phyloP scores from a whole-genome alignment of 2,113 vertebrate species.

The Panthera tigris region DNA sequence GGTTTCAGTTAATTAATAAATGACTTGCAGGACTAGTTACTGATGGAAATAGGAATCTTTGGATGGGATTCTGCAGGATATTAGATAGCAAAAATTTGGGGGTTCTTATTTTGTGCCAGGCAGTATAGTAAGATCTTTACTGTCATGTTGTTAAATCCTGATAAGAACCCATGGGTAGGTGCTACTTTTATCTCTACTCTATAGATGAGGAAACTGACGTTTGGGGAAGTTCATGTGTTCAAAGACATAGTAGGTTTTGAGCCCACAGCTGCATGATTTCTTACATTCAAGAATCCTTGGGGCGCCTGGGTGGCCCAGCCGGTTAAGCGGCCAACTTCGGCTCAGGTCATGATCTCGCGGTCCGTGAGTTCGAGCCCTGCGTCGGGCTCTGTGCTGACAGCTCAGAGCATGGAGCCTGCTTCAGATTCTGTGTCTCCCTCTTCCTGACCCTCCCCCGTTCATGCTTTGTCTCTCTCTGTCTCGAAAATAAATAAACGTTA shows the following conservation, averaged over 20 bases:
- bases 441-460: too few species aligned
- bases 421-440: too few species aligned
- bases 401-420: too few species aligned
- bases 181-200: background rate
- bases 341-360: too few species aligned
- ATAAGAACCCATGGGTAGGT: background rate
- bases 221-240: background rate
- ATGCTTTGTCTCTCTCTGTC: too few species aligned
- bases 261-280: background rate
- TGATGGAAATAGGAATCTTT: conserved; percentile 49
- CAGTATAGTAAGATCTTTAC: background rate
- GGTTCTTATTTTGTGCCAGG: conserved; percentile 20
- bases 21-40: background rate
- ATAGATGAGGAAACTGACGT: background rate
- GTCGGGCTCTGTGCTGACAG: too few species aligned
- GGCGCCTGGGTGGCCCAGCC: too few species aligned
- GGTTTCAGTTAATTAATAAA: conserved; percentile 46
- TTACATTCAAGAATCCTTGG: background rate
- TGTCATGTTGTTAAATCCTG: background rate
- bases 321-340: too few species aligned
- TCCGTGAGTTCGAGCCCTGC: too few species aligned
- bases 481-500: too few species aligned
- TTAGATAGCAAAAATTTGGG: background rate
- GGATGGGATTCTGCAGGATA: background rate
- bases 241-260: background rate